These are phyloP conservation scores for Slavum lentiscoides DNA, from an alignment of 2,888 invertebrate genomes.

Conservation along the genomic window DNA sequence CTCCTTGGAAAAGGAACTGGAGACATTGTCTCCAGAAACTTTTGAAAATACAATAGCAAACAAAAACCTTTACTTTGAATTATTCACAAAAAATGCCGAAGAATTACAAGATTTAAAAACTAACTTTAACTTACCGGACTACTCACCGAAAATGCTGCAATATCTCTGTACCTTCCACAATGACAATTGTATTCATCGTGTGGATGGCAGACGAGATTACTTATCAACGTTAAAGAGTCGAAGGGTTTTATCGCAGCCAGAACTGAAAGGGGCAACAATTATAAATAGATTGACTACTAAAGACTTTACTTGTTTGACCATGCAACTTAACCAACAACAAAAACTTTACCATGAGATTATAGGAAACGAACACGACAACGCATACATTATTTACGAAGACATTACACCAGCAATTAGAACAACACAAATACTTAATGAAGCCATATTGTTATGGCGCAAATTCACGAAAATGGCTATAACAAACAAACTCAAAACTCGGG, in stretches of 20 bases:
- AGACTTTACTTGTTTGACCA: too few species aligned
- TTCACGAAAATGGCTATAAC: background rate
- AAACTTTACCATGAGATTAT: background rate
- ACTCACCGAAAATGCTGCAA: too few species aligned
- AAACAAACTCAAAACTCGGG: background rate
- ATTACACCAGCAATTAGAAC: background rate
- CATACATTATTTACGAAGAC: background rate
- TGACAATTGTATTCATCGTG: too few species aligned
- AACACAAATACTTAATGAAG: background rate
- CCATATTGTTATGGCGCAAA: background rate
- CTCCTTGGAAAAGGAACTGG: background rate
- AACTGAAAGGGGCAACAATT: too few species aligned
- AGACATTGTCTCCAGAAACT: background rate
- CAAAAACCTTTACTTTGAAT: background rate
- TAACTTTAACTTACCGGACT: too few species aligned
- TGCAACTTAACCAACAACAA: background rate
- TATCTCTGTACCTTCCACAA: too few species aligned
- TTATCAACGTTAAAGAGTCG: too few species aligned
- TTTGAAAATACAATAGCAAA: background rate
- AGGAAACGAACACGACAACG: background rate
- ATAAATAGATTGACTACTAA: too few species aligned
- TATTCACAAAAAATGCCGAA: too few species aligned
- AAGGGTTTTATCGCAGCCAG: too few species aligned
- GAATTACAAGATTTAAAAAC: too few species aligned
- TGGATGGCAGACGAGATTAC: too few species aligned